These are phyloP conservation scores for Nothobranchius kuhntae DNA, from an alignment of 2,113 vertebrate species.

Conservation along the genomic window DNA sequence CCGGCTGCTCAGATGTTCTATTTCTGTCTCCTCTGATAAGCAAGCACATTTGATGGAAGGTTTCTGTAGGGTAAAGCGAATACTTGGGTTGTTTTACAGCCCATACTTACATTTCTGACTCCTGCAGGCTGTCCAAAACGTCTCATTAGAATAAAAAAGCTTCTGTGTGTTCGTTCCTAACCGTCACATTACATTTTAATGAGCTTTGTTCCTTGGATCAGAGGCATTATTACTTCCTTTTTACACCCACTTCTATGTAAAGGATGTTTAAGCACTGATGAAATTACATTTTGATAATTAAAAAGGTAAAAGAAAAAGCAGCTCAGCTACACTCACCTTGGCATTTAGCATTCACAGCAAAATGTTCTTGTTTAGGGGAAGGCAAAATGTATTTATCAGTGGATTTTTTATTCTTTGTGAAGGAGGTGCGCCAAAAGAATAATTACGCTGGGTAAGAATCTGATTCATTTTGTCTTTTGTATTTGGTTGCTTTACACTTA, in stretches of 20 bases:
- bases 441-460: too few relatives aligned
- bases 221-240: constrained; percentile 9
- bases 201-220: not conserved
- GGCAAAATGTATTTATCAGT: too few relatives aligned
- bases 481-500: too few relatives aligned
- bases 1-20: constrained; percentile 25
- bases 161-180: not conserved
- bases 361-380: too few relatives aligned
- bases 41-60: not conserved
- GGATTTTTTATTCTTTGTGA: too few relatives aligned
- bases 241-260: constrained; percentile 14
- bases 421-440: too few relatives aligned
- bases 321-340: not conserved
- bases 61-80: constrained; percentile 11
- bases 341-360: too few relatives aligned
- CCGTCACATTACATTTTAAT: constrained; percentile 2
- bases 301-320: not conserved
- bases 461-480: too few relatives aligned
- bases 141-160: not conserved
- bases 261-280: constrained; percentile 1
- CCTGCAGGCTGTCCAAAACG: not conserved
- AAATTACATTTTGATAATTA: not conserved
- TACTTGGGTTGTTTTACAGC: not conserved
- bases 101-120: constrained; percentile 1
- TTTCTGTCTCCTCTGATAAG: constrained; percentile 11